Conservation (phyloP, 2,888 invertebrate species). For the Mesorhabditis spiculigera region DNA sequence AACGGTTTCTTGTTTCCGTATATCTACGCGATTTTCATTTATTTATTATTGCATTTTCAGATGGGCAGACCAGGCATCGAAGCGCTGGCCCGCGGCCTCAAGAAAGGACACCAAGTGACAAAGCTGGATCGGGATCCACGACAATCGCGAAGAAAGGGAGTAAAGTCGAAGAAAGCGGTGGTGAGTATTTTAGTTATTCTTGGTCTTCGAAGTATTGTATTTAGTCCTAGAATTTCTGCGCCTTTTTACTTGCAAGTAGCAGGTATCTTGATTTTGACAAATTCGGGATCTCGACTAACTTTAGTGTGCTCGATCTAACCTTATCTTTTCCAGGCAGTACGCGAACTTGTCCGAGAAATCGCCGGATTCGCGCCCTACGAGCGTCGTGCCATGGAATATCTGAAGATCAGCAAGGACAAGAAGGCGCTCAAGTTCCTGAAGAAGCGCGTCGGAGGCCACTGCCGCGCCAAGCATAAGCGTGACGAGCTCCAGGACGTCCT, state of each 20-base stretch:
- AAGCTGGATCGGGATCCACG: constrained; percentile 77
- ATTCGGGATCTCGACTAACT: too few relatives aligned
- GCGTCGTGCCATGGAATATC: constrained; percentile 95
- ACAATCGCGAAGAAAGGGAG: constrained; percentile 79
- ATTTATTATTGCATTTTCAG: background rate
- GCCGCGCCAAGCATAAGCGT: constrained; percentile 99
- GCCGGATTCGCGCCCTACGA: constrained; percentile 98
- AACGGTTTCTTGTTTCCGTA: too few relatives aligned
- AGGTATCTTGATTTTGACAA: too few relatives aligned
- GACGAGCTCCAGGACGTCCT: constrained; percentile 93
- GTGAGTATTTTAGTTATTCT: constrained; percentile 15
- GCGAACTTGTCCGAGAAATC: constrained; percentile 92
- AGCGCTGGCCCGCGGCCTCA: constrained; percentile 78
- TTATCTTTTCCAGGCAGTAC: constrained; percentile 69
- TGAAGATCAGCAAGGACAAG: constrained; percentile 95
- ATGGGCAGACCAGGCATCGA: constrained; percentile 49
- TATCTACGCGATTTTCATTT: too few relatives aligned
- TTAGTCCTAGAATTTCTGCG: too few relatives aligned
- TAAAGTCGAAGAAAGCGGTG: constrained; percentile 53
- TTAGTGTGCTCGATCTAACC: background rate
- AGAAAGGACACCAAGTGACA: constrained; percentile 89
- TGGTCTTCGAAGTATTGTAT: background rate
- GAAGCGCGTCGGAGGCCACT: constrained; percentile 76
- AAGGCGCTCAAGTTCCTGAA: constrained; percentile 74
- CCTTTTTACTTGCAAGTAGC: too few relatives aligned